Evolutionary conservation across 2,113 vertebrate genomes (phyloP), one percentile per base, ranked within the genome.

Genomic region (Mus pahari): DNA sequence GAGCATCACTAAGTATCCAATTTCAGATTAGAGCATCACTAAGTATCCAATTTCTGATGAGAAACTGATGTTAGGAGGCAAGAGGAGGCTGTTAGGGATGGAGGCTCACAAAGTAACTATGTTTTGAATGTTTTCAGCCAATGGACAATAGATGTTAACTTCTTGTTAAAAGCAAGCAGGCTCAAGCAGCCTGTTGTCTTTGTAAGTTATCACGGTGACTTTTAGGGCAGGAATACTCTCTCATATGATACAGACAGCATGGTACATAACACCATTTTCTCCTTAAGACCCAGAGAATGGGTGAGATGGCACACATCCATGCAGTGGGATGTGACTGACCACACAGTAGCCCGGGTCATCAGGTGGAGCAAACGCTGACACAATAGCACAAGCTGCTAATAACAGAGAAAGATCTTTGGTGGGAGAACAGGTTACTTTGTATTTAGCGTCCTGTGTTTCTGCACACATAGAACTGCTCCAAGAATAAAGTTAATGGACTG

Each of bases 241-340:
- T 26, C 48, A 20, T 14, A 42, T 16, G 39, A 33, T 31, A n/a
- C 39, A 33, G 19, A 39, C 17, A 77, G 24, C 31, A 39, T 74
- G 31, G 14, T 17, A 36, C 9, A 6, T 6, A 60, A 19, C 11
- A 45, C 16, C 3, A 7, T 45, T 22, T 20, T 1, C 20, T 55
- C 62, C n/a, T 82, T 33, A 55, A 81, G n/a, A 13, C 39, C 16
- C 17, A 19, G 7, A 58, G 58, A 55, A 48, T 17, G 7, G 4
- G 39, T 5, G 12, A 42, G 8, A 5, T 16, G 0, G 0, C 4
- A 39, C 4, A 1, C 31, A 22, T 16, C n/a, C 36, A 26, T 50
- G 33, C 36, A 36, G 11, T 14, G 1, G n/a, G 20, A 5, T 60
- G 58, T 28, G 33, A 26, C 64, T 5, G 13, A 42, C 42, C 36